Evolutionary conservation across 1,140 invertebrate genomes (phyloP).

Genomic region (Drosophila ohnishii): DNA sequence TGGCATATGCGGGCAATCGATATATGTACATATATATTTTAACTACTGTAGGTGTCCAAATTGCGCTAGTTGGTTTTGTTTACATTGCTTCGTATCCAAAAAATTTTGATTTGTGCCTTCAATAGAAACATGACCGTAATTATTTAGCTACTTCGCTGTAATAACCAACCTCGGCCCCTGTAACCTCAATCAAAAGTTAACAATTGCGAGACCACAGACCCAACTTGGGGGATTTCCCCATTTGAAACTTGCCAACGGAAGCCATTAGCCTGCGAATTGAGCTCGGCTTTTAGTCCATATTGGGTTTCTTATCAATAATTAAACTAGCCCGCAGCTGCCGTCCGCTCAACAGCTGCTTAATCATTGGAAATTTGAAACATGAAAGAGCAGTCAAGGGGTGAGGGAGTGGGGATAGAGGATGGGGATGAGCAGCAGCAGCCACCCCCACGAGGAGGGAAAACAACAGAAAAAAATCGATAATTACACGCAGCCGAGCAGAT

Average conservation of each 20-base stretch:
- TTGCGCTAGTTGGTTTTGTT: background rate
- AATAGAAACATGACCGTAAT: background rate
- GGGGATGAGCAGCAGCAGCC: constrained; percentile 29
- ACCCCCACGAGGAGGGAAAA: constrained; percentile 35
- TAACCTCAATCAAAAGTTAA: constrained; percentile 17
- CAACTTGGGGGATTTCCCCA: constrained; percentile 7
- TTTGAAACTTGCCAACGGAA: background rate
- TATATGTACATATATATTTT: background rate
- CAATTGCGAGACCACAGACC: constrained; percentile 1
- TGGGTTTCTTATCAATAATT: constrained; percentile 66
- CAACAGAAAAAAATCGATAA: constrained; percentile 68
- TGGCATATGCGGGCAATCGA: constrained; percentile 8
- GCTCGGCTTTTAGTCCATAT: constrained; percentile 35
- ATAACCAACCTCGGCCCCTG: background rate
- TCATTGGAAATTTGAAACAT: constrained; percentile 67
- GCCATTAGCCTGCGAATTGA: constrained; percentile 31
- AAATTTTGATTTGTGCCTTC: background rate
- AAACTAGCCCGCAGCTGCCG: constrained; percentile 51
- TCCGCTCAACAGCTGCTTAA: constrained; percentile 63
- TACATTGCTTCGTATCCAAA: background rate
- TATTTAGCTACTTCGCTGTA: background rate
- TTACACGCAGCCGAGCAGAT: constrained; percentile 53
- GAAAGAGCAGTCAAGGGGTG: constrained; percentile 36
- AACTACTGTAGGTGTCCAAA: background rate
- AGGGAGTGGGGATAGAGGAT: background rate